A percentile compares a stretch with the other conserved stretches of the same genome.
phyloP scores from a whole-genome alignment of 2,888 invertebrate species.

The Ceraclea dissimilis region DNA sequence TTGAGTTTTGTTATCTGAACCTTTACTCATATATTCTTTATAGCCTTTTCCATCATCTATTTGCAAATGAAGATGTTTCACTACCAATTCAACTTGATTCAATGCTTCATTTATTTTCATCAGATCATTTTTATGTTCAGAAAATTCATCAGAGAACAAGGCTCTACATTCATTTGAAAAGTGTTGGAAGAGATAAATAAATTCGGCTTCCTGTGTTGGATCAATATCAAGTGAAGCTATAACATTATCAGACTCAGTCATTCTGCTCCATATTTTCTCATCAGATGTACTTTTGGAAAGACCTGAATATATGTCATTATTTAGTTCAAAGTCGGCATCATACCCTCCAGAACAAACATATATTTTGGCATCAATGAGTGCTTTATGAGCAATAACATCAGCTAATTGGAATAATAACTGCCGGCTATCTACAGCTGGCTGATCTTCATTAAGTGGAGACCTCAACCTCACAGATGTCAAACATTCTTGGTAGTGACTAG shows the following conservation, averaged over 20 bases:
- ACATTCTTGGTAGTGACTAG: constrained; percentile 57
- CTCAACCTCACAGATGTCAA: constrained; percentile 48
- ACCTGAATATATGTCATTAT: constrained; percentile 8
- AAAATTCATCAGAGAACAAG: constrained; percentile 51
- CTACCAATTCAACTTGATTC: constrained; percentile 44
- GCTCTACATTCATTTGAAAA: constrained; percentile 55
- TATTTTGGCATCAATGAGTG: constrained; percentile 58
- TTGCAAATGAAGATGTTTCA: constrained; percentile 38
- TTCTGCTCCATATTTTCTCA: constrained; percentile 27
- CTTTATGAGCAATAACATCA: constrained; percentile 65
- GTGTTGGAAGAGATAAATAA: constrained; percentile 57
- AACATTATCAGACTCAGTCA: constrained; percentile 33
- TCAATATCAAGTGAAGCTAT: constrained; percentile 46
- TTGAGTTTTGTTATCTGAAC: constrained; percentile 17
- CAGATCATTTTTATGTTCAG: constrained; percentile 50
- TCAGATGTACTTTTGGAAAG: constrained; percentile 7
- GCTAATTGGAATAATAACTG: constrained; percentile 57
- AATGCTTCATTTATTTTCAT: constrained; percentile 49
- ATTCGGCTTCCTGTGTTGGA: constrained; percentile 57
- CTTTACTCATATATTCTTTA: constrained; percentile 17
- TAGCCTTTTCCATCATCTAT: constrained; percentile 31
- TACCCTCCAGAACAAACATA: constrained; percentile 24
- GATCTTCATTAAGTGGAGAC: constrained; percentile 41
- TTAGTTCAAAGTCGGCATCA: constrained; percentile 18
- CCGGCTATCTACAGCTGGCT: constrained; percentile 41